Evolutionary conservation across 2,113 vertebrate species (phyloP).

Genomic region (Emydura subglobosa): DNA sequence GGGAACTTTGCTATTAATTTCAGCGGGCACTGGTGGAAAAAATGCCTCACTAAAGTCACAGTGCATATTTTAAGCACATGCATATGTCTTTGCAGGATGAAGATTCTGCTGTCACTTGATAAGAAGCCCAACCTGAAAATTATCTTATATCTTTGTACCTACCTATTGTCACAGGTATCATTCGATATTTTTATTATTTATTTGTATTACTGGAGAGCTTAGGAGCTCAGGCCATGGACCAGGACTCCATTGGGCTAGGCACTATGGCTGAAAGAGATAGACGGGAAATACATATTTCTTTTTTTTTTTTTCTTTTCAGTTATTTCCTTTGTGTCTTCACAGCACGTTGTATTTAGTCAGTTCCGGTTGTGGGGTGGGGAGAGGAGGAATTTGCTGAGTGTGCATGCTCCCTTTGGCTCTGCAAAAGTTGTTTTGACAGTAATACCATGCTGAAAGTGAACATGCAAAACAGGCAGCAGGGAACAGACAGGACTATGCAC

Average conservation of each 20-base stretch:
- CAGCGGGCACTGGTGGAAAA: not conserved
- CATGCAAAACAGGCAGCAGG: not conserved
- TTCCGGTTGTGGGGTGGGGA: not conserved
- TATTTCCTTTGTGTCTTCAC: not conserved
- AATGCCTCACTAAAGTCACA: not conserved
- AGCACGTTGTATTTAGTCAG: not conserved
- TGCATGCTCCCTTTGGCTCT: not conserved
- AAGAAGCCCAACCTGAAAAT: not conserved
- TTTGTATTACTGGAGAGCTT: not conserved
- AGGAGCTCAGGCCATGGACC: not conserved
- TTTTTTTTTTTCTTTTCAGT: not conserved
- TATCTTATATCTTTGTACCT: not conserved
- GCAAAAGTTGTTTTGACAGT: not conserved
- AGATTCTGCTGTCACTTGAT: not conserved
- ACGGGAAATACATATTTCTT: not conserved
- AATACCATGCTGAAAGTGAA: not conserved
- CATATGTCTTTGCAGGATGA: not conserved
- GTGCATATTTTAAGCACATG: not conserved
- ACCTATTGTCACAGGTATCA: not conserved
- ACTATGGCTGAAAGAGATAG: not conserved
- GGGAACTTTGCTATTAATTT: not conserved
- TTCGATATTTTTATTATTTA: not conserved
- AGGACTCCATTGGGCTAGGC: not conserved
- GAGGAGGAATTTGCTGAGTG: not conserved
- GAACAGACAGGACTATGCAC: not conserved